A percentile compares a stretch with the other conserved stretches of the same genome.
Conservation (phyloP, 2,797 vertebrate species). For the Chelon auratus region DNA sequence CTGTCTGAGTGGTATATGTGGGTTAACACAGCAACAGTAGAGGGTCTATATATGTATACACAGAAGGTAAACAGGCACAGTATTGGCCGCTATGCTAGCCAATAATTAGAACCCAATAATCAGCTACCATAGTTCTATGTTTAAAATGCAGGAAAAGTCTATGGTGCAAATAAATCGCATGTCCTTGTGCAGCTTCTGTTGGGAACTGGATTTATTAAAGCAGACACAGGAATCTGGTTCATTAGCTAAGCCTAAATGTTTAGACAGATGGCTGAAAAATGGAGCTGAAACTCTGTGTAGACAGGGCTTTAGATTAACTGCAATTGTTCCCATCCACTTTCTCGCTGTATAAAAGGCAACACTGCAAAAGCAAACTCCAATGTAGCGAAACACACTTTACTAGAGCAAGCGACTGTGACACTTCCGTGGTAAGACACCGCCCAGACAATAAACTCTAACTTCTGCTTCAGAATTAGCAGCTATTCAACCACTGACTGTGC, state of each 20-base stretch:
- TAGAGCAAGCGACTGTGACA: constrained; percentile 30
- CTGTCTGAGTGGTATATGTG: not conserved
- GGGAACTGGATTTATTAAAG: too few relatives aligned
- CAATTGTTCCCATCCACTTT: not conserved
- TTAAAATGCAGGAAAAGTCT: not conserved
- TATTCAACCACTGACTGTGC: too few relatives aligned
- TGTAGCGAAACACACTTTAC: not conserved
- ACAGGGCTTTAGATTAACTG: not conserved
- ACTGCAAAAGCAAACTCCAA: constrained; percentile 1
- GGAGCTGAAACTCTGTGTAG: too few relatives aligned
- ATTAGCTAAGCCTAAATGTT: too few relatives aligned
- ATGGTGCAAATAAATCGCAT: too few relatives aligned
- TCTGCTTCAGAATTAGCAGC: not conserved
- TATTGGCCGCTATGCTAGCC: not conserved
- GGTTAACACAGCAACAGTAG: not conserved
- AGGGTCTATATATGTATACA: not conserved
- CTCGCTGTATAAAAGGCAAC: not conserved
- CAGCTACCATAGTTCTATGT: not conserved
- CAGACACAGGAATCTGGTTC: too few relatives aligned
- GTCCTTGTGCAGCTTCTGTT: too few relatives aligned
- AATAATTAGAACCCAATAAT: not conserved
- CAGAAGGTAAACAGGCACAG: not conserved
- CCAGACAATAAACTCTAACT: not conserved
- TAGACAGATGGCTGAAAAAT: too few relatives aligned
- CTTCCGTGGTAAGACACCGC: not conserved